Base-by-base conservation (phyloP, 2,888 invertebrate genomes). In the Salticus scenicus region DNA sequence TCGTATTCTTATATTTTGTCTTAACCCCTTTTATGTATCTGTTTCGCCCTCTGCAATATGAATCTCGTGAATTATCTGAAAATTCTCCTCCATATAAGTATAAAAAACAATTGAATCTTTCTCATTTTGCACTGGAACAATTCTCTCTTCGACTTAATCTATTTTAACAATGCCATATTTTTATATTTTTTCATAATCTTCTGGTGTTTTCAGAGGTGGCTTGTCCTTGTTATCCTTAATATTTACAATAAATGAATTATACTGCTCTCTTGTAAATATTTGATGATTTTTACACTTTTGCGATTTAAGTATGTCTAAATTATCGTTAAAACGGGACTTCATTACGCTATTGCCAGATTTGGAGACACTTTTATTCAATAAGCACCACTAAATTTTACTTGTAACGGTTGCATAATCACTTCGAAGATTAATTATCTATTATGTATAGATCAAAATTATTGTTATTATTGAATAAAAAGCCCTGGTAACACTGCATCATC, bases 1-100 rank as follows among this genome's bases (percentile, higher is more conserved):
- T 72, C 20, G 42, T 72, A 20, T 72, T 41, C 17, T 72, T 41
- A 72, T 72, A 47, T 42, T 72, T 72, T 8, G 42, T 28, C 42
- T 47, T 47, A 37, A 41, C 12, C 17, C 42, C 4, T 47, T 17
- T 42, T 17, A 37, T 41, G 42, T 41, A 41, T 72, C 47, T 72
- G 28, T 69, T 72, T 72, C 1, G 17, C 20, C 31, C 42, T 73
- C 57, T 73, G 73, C 73, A 73, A 73, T 51, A 73, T 73, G 73
- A 20, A 57, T 73, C 51, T 51, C 51, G 27, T 73, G 57, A 17
- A 73, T 73, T 47, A 51, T 73, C 51, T 73, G 27, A 73, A 73
- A 73, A 47, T 73, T 73, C 57, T 73, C 70, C 70, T 70, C 57
- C 73, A 73, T 73, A 51, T 4, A 73, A 37, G 73, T 73, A 30